Conservation (phyloP, 2,113 vertebrate genomes). For the Gorsachius goisagi region DNA sequence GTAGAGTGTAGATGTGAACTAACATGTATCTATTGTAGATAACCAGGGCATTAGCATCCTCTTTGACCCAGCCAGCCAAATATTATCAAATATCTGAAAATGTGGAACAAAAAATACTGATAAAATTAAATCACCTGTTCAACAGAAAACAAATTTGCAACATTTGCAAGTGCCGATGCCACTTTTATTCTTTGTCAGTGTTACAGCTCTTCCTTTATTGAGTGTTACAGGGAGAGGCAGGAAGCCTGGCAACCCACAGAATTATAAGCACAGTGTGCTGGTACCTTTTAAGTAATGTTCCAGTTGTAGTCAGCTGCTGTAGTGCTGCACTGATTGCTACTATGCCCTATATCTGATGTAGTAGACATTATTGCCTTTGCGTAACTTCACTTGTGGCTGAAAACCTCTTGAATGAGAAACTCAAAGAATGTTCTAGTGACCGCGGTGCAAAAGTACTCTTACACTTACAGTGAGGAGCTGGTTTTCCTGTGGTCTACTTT, state of each 20-base stretch:
- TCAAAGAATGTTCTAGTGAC: not conserved
- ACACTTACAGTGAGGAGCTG: not conserved
- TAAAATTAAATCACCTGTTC: not conserved
- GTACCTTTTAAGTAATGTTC: not conserved
- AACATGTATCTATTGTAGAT: not conserved
- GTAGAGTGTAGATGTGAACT: not conserved
- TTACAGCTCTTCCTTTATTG: not conserved
- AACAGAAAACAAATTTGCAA: not conserved
- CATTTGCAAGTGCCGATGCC: not conserved
- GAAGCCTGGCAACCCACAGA: constrained; percentile 13
- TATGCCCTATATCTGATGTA: not conserved
- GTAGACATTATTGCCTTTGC: not conserved
- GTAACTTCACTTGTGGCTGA: not conserved
- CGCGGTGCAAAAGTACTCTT: not conserved
- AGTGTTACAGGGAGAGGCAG: not conserved
- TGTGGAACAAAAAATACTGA: not conserved
- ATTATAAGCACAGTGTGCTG: not conserved
- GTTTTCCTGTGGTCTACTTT: not conserved
- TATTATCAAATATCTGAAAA: not conserved
- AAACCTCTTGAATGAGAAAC: not conserved
- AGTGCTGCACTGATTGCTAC: not conserved
- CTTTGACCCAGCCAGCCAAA: not conserved
- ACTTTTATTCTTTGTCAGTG: not conserved
- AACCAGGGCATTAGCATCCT: not conserved
- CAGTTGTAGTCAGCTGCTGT: not conserved